Evolutionary conservation across 2,113 vertebrate species (phyloP).

Genomic region (Prunella fulvescens): DNA sequence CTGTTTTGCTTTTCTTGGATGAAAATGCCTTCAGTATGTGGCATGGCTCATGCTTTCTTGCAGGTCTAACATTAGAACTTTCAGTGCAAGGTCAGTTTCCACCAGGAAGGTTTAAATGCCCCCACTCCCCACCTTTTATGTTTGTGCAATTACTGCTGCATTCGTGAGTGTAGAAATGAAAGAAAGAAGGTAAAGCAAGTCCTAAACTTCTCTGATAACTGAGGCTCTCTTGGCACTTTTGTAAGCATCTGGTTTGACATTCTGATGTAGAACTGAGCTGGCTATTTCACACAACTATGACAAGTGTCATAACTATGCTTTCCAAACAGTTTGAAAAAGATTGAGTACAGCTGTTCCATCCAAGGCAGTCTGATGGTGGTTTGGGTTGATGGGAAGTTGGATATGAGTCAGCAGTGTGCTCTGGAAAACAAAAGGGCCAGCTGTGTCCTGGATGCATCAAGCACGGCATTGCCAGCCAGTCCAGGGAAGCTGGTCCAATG

Average conservation of each 20-base stretch:
- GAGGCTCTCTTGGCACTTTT: neutral
- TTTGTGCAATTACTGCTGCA: neutral
- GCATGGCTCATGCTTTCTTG: neutral
- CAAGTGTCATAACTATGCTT: neutral
- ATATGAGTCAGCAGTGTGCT: neutral
- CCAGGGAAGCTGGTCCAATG: neutral
- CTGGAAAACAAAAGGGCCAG: neutral
- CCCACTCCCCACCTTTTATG: neutral
- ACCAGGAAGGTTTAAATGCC: neutral
- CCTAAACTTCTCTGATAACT: neutral
- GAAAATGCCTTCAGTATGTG: neutral
- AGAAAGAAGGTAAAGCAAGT: neutral
- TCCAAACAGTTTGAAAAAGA: neutral
- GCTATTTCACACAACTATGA: neutral
- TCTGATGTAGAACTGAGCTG: neutral
- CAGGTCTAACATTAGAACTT: neutral
- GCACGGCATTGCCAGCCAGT: accelerated
- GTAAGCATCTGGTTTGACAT: neutral
- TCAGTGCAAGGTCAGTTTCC: neutral
- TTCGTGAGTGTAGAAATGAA: neutral
- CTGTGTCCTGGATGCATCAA: neutral
- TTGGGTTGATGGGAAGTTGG: neutral
- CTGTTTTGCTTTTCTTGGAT: neutral
- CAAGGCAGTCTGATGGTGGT: neutral
- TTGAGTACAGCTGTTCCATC: neutral